These are phyloP conservation scores for Ctenopoma multispine DNA, from an alignment of 2,797 vertebrate species.

Conservation along the genomic window DNA sequence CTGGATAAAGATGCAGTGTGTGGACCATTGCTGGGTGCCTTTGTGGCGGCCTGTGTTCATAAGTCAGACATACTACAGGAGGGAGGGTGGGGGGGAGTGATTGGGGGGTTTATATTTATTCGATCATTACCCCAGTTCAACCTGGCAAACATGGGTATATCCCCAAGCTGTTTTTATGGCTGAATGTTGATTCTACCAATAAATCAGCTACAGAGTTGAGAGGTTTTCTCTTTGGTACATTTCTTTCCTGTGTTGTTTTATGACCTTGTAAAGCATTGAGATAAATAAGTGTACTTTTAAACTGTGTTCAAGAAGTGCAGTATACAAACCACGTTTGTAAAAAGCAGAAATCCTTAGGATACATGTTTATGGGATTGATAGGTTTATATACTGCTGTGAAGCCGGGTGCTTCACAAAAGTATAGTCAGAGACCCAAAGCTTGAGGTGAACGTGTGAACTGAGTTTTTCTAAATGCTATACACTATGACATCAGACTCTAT, in stretches of 20 bases:
- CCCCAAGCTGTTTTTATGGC: conserved; percentile 54
- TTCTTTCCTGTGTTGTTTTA: conserved; percentile 2
- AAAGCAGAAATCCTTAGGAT: background rate
- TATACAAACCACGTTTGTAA: background rate
- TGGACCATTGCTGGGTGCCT: conserved; percentile 59
- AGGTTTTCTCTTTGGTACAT: conserved; percentile 18
- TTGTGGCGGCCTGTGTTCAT: conserved; percentile 49
- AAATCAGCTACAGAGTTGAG: conserved; percentile 10
- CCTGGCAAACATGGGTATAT: conserved; percentile 66
- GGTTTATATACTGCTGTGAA: too few species aligned
- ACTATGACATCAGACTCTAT: too few species aligned
- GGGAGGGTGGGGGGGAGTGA: conserved; percentile 3
- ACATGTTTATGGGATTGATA: background rate
- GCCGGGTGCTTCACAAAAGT: too few species aligned
- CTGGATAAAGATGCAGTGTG: conserved; percentile 83
- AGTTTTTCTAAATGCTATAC: too few species aligned
- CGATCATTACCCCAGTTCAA: conserved; percentile 52
- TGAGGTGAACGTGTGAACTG: too few species aligned
- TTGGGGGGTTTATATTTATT: conserved; percentile 43
- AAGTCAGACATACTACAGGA: conserved; percentile 35
- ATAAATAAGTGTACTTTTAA: background rate
- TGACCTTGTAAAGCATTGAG: background rate
- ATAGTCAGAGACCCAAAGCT: too few species aligned
- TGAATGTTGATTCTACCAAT: conserved; percentile 23
- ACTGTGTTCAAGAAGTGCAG: background rate